Conservation (phyloP, 2,797 vertebrate species). For the Acrossocheilus fasciatus region DNA sequence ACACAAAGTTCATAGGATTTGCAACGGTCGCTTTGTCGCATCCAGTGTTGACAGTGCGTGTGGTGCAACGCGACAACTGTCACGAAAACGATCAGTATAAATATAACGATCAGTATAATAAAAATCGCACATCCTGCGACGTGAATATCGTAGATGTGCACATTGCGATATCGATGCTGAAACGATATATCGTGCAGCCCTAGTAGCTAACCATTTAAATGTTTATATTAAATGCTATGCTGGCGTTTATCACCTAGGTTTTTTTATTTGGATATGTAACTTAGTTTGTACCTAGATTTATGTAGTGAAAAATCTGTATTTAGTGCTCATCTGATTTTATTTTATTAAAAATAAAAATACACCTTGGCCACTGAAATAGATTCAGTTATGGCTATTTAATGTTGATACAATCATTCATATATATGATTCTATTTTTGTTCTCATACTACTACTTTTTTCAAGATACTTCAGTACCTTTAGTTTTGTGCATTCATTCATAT, state of each 20-base stretch:
- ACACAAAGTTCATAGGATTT: too few species aligned
- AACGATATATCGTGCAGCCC: too few species aligned
- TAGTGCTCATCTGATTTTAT: not conserved
- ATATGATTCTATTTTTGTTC: too few species aligned
- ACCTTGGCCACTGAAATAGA: not conserved
- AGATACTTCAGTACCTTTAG: not conserved
- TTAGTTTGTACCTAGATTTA: not conserved
- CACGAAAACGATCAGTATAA: too few species aligned
- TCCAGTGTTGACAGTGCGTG: too few species aligned
- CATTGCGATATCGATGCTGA: too few species aligned
- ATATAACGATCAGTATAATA: too few species aligned
- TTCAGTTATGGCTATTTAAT: not conserved
- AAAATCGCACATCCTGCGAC: too few species aligned
- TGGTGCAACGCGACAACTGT: too few species aligned
- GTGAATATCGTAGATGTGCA: too few species aligned
- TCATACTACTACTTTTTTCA: not conserved
- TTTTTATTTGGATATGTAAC: not conserved
- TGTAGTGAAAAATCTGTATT: not conserved
- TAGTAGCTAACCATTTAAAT: not conserved
- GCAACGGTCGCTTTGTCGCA: too few species aligned
- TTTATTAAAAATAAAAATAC: too few species aligned
- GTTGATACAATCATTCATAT: not conserved
- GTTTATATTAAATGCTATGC: not conserved
- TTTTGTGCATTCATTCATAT: not conserved
- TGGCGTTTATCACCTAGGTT: not conserved